A percentile compares a stretch with the other conserved stretches of the same genome.
Conservation (phyloP, 2,797 vertebrate genomes). For the Cyprinodon diabolis region DNA sequence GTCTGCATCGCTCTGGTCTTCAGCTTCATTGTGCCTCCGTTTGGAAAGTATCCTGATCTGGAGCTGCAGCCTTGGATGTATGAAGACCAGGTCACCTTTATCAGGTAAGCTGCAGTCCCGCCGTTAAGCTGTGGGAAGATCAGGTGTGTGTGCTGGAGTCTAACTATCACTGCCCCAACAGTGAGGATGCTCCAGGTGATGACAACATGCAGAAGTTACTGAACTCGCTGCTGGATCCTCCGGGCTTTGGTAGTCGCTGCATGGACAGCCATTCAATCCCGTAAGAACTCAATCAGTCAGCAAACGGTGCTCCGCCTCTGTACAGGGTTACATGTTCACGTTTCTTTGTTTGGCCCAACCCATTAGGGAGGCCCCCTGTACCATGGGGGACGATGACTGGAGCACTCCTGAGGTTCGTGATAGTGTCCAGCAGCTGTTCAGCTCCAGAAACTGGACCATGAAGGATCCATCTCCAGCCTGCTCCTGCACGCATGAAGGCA, state of each 20-base stretch:
- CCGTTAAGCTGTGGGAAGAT: neutral
- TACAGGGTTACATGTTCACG: neutral
- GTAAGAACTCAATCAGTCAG: conserved; percentile 73
- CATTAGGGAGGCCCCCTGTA: conserved; percentile 71
- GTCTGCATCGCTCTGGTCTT: conserved; percentile 96
- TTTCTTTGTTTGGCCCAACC: neutral
- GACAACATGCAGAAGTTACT: conserved; percentile 84
- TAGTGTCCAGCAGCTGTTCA: conserved; percentile 81
- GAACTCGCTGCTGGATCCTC: conserved; percentile 80
- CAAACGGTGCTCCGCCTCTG: no score
- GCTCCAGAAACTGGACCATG: conserved; percentile 91
- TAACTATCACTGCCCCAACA: conserved; percentile 51
- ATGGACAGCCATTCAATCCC: conserved; percentile 87
- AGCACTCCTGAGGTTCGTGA: conserved; percentile 75
- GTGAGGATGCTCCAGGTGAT: conserved; percentile 91
- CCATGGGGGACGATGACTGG: conserved; percentile 83
- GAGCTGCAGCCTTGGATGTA: conserved; percentile 98
- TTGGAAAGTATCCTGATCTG: conserved; percentile 94
- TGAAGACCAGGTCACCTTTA: conserved; percentile 91
- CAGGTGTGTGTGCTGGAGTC: neutral
- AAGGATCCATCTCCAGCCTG: conserved; percentile 92
- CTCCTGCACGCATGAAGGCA: conserved; percentile 86
- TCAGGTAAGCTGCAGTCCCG: conserved; percentile 76
- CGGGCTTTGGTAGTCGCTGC: conserved; percentile 94
- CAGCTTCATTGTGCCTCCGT: conserved; percentile 95